Percentiles rank a stretch among this genome's conserved stretches.
Conservation (phyloP, 1,140 invertebrate genomes). For the Ceratosolen solmsi region DNA sequence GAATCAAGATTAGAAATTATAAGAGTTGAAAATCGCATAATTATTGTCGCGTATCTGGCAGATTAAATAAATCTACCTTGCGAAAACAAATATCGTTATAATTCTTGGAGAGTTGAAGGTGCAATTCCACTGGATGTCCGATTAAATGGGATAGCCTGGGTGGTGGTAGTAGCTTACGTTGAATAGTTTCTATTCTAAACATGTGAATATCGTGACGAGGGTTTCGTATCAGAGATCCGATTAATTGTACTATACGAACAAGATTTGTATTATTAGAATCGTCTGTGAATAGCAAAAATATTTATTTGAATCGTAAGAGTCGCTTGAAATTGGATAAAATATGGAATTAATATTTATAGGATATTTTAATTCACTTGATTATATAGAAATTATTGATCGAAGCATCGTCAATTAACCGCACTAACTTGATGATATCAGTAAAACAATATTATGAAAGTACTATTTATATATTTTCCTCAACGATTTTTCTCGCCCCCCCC, state of each 20-base stretch:
- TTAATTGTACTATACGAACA: slow-evolving; percentile 19
- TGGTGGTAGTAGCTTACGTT: slow-evolving; percentile 26
- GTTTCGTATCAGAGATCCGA: slow-evolving; percentile 33
- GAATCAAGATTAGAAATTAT: no score
- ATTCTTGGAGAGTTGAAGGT: slow-evolving; percentile 27
- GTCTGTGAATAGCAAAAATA: not conserved
- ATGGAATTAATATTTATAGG: no score
- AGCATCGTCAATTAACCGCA: no score
- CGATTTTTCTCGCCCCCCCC: no score
- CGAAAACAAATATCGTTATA: slow-evolving; percentile 41
- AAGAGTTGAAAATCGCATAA: no score
- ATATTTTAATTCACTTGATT: no score
- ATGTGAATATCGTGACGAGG: slow-evolving; percentile 29
- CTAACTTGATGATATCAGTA: no score
- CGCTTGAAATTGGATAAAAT: no score
- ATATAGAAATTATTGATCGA: no score
- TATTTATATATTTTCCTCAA: no score
- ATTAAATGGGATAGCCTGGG: slow-evolving; percentile 36
- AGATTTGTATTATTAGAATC: not conserved
- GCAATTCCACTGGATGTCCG: slow-evolving; percentile 29
- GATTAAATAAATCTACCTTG: slow-evolving; percentile 11
- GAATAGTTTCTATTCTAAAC: slow-evolving; percentile 37
- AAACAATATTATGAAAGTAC: no score
- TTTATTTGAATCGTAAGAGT: not conserved
- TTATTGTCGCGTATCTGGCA: slow-evolving; percentile 1